A percentile compares a stretch with the other conserved stretches of the same genome.
Evolutionary conservation across 2,888 invertebrate species (phyloP).

Genomic region (Dryadula phaetusa): DNA sequence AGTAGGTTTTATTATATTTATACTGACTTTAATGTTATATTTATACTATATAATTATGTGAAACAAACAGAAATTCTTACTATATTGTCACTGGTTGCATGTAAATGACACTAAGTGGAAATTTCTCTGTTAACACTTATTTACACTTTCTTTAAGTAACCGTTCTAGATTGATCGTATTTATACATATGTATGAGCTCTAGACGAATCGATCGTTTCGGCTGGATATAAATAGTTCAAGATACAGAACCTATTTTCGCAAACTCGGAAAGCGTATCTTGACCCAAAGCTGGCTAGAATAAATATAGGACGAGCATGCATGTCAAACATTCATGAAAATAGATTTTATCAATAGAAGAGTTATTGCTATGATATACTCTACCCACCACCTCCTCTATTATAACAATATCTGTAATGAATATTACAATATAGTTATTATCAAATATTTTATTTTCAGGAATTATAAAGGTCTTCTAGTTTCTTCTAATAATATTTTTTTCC

Average conservation of each 20-base stretch:
- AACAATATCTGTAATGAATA: too few species aligned
- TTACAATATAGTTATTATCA: too few species aligned
- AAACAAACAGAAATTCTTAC: too few species aligned
- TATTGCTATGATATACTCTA: neutral
- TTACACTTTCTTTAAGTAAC: constrained; percentile 14
- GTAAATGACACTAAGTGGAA: constrained; percentile 9
- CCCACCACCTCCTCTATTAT: constrained; percentile 32
- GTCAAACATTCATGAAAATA: constrained; percentile 13
- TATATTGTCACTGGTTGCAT: neutral
- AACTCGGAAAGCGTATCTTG: constrained; percentile 34
- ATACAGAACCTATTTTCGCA: constrained; percentile 39
- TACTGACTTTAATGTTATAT: too few species aligned
- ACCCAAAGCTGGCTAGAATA: constrained; percentile 29
- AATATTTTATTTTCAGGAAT: too few species aligned
- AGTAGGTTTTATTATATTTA: too few species aligned
- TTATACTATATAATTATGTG: too few species aligned
- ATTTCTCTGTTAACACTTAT: constrained; percentile 2
- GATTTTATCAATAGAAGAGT: constrained; percentile 5
- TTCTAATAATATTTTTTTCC: too few species aligned
- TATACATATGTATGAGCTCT: constrained; percentile 23
- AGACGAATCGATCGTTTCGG: constrained; percentile 31
- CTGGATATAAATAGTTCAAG: constrained; percentile 30
- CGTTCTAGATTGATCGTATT: constrained; percentile 14
- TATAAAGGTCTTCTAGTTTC: too few species aligned
- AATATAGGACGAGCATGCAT: constrained; percentile 30